Conservation (phyloP, 2,797 vertebrate genomes). For the Triplophysa yarkandensis region DNA sequence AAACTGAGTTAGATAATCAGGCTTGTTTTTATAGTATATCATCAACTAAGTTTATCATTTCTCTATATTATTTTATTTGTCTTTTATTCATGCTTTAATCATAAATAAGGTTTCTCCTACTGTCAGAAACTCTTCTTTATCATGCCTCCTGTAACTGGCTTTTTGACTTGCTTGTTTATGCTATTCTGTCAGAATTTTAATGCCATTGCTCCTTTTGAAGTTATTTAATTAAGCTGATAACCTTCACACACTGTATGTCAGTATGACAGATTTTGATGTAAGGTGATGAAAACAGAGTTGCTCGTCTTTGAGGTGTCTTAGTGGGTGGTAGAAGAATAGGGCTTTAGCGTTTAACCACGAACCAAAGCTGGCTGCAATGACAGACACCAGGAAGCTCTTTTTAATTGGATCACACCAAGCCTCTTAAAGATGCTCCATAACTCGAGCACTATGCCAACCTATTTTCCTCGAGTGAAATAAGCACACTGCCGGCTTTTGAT, state of each 20-base stretch:
- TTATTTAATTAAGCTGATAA: slow-evolving; percentile 45
- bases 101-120: neutral
- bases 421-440: slow-evolving; percentile 70
- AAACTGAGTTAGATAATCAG: neutral
- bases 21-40: neutral
- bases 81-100: neutral
- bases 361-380: slow-evolving; percentile 61
- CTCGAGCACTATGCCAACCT: slow-evolving; percentile 58
- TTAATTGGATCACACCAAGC: slow-evolving; percentile 77
- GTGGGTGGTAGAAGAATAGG: slow-evolving; percentile 40
- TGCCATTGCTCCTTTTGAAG: slow-evolving; percentile 15
- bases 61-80: neutral
- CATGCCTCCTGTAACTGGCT: neutral
- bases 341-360: slow-evolving; percentile 27
- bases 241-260: slow-evolving; percentile 16
- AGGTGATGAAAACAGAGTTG: slow-evolving; percentile 42
- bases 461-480: slow-evolving; percentile 30
- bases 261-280: slow-evolving; percentile 7
- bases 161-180: neutral
- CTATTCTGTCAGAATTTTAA: slow-evolving; percentile 18
- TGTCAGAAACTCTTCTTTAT: neutral
- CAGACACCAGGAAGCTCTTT: slow-evolving; percentile 69
- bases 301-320: slow-evolving; percentile 61
- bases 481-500: slow-evolving; percentile 26
- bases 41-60: neutral